phyloP scores from a whole-genome alignment of 2,797 vertebrate species.

The Epinephelus awoara region DNA sequence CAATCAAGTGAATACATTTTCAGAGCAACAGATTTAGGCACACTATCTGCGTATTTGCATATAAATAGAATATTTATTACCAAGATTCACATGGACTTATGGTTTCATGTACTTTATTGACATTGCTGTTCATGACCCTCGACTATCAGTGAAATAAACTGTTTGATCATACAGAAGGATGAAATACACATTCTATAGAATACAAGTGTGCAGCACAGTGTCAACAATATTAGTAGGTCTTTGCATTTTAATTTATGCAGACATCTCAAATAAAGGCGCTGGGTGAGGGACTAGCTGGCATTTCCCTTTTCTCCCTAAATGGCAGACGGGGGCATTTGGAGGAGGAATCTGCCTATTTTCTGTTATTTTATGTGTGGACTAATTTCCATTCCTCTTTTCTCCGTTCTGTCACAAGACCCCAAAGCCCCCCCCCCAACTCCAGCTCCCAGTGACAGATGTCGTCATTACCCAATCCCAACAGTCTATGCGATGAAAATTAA shows the following conservation, averaged over 20 bases:
- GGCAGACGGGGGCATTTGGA: constrained; percentile 17
- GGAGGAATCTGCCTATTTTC: constrained; percentile 46
- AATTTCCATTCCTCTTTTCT: constrained; percentile 71
- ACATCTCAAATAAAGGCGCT: constrained; percentile 44
- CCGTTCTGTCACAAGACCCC: constrained; percentile 47
- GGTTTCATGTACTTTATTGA: constrained; percentile 35
- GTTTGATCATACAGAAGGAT: constrained; percentile 11
- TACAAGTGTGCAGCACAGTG: constrained; percentile 18
- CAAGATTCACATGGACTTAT: constrained; percentile 23
- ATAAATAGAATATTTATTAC: constrained; percentile 65
- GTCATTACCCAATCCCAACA: constrained; percentile 68
- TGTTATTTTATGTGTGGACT: constrained; percentile 49
- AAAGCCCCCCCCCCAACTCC: constrained; percentile 30
- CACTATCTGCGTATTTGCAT: constrained; percentile 65
- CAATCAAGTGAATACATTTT: constrained; percentile 52
- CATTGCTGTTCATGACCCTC: constrained; percentile 12
- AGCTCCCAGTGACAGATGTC: constrained; percentile 73
- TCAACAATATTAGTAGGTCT: constrained; percentile 12
- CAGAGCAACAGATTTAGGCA: constrained; percentile 38
- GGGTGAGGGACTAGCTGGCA: constrained; percentile 30
- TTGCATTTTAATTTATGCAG: constrained; percentile 38
- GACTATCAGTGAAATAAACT: constrained; percentile 8
- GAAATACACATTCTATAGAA: constrained; percentile 14
- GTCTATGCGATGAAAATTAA: constrained; percentile 71
- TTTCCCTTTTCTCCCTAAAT: constrained; percentile 26